Conservation (phyloP, 2,797 vertebrate genomes). For the Gila robusta region DNA sequence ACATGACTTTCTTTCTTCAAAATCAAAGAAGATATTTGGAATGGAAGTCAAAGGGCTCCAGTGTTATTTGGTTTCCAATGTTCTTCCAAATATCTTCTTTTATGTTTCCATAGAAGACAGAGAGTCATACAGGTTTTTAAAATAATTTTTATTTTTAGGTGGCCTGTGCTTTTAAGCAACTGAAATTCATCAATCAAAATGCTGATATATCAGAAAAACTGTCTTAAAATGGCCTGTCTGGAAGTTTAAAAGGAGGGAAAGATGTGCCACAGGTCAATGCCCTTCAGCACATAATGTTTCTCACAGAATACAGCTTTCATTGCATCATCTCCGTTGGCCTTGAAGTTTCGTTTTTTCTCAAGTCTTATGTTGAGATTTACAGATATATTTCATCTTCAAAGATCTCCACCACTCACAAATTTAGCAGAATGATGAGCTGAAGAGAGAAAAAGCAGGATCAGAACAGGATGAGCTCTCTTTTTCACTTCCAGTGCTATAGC, state of each 20-base stretch:
- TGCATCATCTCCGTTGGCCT: slow-evolving; percentile 27
- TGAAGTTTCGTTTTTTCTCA: not conserved
- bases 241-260: slow-evolving; percentile 18
- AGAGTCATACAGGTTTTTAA: not conserved
- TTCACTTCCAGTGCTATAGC: not conserved
- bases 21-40: not conserved
- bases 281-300: slow-evolving; percentile 57
- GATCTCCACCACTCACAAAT: not conserved
- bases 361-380: slow-evolving; percentile 7
- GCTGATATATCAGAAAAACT: not conserved
- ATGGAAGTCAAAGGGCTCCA: not conserved
- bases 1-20: not conserved
- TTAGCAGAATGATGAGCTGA: not conserved
- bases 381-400: slow-evolving; percentile 14
- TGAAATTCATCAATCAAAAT: not conserved
- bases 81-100: not conserved
- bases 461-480: not conserved
- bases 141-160: not conserved
- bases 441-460: slow-evolving; percentile 17
- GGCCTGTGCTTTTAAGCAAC: not conserved
- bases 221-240: not conserved
- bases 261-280: slow-evolving; percentile 30
- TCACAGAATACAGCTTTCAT: slow-evolving; percentile 48
- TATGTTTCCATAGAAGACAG: not conserved
- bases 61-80: not conserved